phyloP scores from a whole-genome alignment of 92 coral and sea anemone genomes.

The Actinostola sp. region DNA sequence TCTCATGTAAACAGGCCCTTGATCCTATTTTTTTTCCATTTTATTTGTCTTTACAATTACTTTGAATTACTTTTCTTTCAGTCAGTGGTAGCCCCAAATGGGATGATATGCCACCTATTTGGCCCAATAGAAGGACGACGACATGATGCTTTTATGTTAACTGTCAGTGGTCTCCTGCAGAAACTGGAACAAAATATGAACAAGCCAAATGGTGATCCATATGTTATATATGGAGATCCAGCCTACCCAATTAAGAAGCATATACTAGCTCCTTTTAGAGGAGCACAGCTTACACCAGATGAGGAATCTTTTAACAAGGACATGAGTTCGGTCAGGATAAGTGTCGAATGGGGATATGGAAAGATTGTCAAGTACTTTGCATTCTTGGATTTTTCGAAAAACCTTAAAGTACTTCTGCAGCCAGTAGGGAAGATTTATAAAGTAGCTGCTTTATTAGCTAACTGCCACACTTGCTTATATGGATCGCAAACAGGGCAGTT shows the following conservation, averaged over 20 bases:
- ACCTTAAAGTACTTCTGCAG: slow-evolving; percentile 2
- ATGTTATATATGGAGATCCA: too few species aligned
- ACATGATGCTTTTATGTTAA: slow-evolving; percentile 67
- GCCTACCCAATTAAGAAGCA: slow-evolving; percentile 24
- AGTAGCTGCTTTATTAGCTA: slow-evolving; percentile 13
- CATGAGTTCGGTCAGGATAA: slow-evolving; percentile 61
- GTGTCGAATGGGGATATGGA: slow-evolving; percentile 37
- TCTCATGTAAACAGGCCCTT: too few species aligned
- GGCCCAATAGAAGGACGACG: slow-evolving; percentile 63
- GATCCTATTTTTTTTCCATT: too few species aligned
- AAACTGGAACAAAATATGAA: slow-evolving; percentile 19
- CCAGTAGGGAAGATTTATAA: slow-evolving; percentile 24
- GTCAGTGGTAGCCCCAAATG: slow-evolving; percentile 57
- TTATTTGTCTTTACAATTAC: too few species aligned
- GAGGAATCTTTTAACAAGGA: slow-evolving; percentile 48
- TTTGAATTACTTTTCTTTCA: slow-evolving; percentile 47
- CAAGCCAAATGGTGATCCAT: slow-evolving; percentile 62
- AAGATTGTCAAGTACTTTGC: slow-evolving; percentile 1
- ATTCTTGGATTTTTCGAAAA: slow-evolving; percentile 1
- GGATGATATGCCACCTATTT: slow-evolving; percentile 48
- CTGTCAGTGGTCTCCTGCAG: slow-evolving; percentile 38
- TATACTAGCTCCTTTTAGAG: slow-evolving; percentile 60
- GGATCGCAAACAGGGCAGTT: slow-evolving; percentile 14
- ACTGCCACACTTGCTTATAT: slow-evolving; percentile 29
- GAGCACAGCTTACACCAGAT: slow-evolving; percentile 36